phyloP scores from a whole-genome alignment of 2,797 vertebrate genomes.

The Chaunax sp. region DNA sequence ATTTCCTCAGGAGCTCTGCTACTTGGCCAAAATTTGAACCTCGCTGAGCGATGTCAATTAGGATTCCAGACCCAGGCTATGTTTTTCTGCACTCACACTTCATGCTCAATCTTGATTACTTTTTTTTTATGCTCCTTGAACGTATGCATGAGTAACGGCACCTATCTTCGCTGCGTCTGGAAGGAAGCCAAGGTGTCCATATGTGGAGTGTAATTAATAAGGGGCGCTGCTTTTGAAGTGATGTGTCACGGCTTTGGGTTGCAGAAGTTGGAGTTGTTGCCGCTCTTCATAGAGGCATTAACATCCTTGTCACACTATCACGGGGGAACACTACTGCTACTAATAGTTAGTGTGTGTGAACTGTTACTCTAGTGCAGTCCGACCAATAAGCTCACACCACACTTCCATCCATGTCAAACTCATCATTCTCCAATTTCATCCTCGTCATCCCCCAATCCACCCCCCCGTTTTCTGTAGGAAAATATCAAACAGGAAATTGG shows the following conservation, averaged over 20 bases:
- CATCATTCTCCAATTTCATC: slow-evolving; percentile 39
- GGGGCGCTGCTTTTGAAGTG: slow-evolving; percentile 51
- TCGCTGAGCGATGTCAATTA: slow-evolving; percentile 34
- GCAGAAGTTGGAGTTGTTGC: slow-evolving; percentile 49
- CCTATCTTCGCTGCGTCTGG: slow-evolving; percentile 36
- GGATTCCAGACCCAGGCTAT: slow-evolving; percentile 27
- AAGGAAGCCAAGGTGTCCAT: slow-evolving; percentile 61
- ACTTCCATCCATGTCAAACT: slow-evolving; percentile 49
- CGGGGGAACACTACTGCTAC: slow-evolving; percentile 48
- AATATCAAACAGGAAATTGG: slow-evolving; percentile 67
- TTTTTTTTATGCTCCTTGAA: slow-evolving; percentile 29
- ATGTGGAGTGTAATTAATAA: slow-evolving; percentile 66
- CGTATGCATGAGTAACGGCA: slow-evolving; percentile 20
- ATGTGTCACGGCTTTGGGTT: slow-evolving; percentile 48
- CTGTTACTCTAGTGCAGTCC: slow-evolving; percentile 50
- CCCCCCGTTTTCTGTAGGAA: slow-evolving; percentile 5
- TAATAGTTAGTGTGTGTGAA: slow-evolving; percentile 55
- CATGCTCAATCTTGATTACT: slow-evolving; percentile 14
- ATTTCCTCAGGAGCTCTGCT: slow-evolving; percentile 42
- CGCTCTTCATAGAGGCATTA: slow-evolving; percentile 64
- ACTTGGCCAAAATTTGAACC: slow-evolving; percentile 51
- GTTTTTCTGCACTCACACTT: slow-evolving; percentile 19
- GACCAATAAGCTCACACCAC: slow-evolving; percentile 55
- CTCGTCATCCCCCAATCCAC: not conserved
- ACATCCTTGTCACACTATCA: slow-evolving; percentile 63